phyloP scores from a whole-genome alignment of 2,113 vertebrate species.

The Leucopternis melanops region DNA sequence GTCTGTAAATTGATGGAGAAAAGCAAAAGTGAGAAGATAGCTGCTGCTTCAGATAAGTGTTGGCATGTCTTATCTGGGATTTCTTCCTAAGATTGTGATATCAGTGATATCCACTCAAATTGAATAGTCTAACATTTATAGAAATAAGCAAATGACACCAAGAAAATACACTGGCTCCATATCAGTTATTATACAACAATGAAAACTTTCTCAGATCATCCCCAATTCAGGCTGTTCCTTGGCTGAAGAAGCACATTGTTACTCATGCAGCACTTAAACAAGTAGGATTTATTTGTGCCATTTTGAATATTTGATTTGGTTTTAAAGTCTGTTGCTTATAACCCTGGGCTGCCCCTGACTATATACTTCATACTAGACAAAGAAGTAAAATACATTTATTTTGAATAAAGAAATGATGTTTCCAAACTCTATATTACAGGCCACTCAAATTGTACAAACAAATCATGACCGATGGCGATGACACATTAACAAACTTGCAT shows the following conservation, averaged over 20 bases:
- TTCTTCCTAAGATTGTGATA: background rate
- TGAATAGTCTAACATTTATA: background rate
- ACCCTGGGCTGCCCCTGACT: background rate
- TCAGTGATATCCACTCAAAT: background rate
- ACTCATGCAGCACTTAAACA: background rate
- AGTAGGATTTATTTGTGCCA: background rate
- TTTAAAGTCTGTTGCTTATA: background rate
- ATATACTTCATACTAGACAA: background rate
- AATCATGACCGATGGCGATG: background rate
- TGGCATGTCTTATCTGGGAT: background rate
- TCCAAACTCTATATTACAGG: background rate
- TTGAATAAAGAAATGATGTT: background rate
- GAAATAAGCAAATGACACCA: background rate
- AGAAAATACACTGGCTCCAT: background rate
- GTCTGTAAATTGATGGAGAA: background rate
- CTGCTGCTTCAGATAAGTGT: background rate
- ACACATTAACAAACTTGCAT: background rate
- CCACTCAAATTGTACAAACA: background rate
- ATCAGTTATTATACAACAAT: background rate
- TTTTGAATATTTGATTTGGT: background rate
- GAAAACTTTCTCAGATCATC: background rate
- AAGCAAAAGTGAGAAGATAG: background rate
- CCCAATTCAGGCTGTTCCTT: background rate
- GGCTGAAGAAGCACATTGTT: background rate
- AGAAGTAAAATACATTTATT: background rate